Evolutionary conservation across 2,797 vertebrate species (phyloP).

Genomic region (Sardinella longiceps): DNA sequence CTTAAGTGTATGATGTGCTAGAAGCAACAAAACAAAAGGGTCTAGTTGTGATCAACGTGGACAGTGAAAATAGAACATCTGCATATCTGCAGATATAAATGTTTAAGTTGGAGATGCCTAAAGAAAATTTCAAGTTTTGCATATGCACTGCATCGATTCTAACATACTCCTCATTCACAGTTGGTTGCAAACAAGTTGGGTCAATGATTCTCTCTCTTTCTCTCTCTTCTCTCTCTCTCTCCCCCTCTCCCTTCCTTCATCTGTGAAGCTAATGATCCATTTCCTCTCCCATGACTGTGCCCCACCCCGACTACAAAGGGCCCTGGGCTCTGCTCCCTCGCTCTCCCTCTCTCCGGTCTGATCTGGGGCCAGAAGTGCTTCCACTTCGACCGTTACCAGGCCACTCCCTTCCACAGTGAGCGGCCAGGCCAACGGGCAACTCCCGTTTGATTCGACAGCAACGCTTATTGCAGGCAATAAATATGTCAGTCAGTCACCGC

Average conservation of each 20-base stretch:
- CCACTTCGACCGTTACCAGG: background rate
- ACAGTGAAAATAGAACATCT: no score
- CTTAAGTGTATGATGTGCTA: background rate
- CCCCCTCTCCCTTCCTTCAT: background rate
- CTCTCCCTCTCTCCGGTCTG: constrained; percentile 27
- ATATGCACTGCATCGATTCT: background rate
- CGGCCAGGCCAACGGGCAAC: background rate
- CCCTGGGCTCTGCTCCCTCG: background rate
- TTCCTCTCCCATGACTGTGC: constrained; percentile 51
- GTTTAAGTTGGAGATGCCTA: background rate
- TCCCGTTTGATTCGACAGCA: background rate
- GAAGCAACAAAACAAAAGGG: no score
- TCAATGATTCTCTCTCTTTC: background rate
- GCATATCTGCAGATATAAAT: no score
- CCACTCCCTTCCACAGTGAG: constrained; percentile 5
- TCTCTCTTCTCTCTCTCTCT: background rate
- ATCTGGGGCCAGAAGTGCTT: background rate
- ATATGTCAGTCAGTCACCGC: background rate
- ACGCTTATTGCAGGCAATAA: background rate
- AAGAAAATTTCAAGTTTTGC: background rate
- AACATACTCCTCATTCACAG: background rate
- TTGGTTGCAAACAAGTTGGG: background rate
- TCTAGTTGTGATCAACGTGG: no score
- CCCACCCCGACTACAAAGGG: constrained; percentile 24
- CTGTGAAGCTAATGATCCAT: constrained; percentile 47